Base-by-base conservation (phyloP, 30 jellyfish, hydroid and myxozoan genomes). In the Aurelia aurita complex sp. Pacific region DNA sequence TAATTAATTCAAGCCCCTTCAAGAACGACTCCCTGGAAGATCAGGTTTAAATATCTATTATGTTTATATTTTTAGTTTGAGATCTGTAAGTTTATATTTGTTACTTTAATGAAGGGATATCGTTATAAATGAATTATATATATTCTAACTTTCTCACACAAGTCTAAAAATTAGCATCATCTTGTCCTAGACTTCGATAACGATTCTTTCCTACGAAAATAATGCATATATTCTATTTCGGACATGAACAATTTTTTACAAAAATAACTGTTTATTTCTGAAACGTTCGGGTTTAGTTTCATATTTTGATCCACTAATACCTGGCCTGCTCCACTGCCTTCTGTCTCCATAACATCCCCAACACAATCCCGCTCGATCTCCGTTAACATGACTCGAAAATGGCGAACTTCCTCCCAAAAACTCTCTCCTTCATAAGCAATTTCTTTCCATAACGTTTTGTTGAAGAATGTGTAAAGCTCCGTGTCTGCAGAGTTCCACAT, bases 401-500 rank as follows among this genome's bases (percentile, higher is more conserved):
- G 95, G 17, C 79, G 68, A 62, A 94, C 64, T 69, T 94, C 99
- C 7, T 81, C 75, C 97, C 97, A 88, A 77, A 94, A 94, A 38
- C 85, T 95, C 50, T 73, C 88, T 5, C 99, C 99, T 69, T 94
- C 99, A 64, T 77, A 94, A 6, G 89, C 75, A 12, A 94, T 94
- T 73, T 94, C 97, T 50, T 79, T 85, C 99, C 99, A 94, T 57
- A 94, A 75, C 11, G 99, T 94, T 9, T 86, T 73, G 83, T 94
- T 94, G 83, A 94, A 94, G 66, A 82, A 91, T 10, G 71, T 76
- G 62, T 94, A 94, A 80, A 94, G 61, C 57, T 79, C 87, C 23
- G 74, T 73, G 67, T 94, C 99, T 2, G 99, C 99, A 2, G 96
- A 67, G 38, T 94, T 94, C 99, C 99, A 94, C 3, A 69, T 19